These are phyloP conservation scores for Eremophila alpestris DNA, from an alignment of 2,797 vertebrate genomes.

Conservation along the genomic window DNA sequence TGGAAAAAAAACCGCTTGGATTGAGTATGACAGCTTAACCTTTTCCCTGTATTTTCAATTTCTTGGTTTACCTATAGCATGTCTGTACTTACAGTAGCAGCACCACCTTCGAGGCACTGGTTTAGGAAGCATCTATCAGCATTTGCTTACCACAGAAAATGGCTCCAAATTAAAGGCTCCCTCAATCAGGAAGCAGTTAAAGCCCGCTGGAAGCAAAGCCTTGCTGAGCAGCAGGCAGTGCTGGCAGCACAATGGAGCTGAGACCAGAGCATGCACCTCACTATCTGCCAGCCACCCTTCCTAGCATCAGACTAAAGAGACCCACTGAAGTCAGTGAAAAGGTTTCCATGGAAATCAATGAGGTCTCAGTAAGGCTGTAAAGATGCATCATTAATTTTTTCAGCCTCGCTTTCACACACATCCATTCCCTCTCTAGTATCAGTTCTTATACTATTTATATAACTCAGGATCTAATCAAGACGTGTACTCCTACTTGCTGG, in stretches of 20 bases:
- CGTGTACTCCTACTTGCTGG: conserved; percentile 32
- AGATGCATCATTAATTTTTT: conserved; percentile 70
- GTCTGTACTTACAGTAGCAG: not conserved
- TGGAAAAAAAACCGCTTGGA: not conserved
- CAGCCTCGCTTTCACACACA: conserved; percentile 46
- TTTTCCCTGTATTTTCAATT: not conserved
- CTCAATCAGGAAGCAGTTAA: conserved; percentile 18
- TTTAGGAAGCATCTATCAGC: not conserved
- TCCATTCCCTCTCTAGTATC: conserved; percentile 53
- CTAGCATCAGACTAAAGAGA: conserved; percentile 29
- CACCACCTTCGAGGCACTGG: not conserved
- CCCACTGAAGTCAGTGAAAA: conserved; percentile 56
- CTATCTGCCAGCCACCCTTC: conserved; percentile 38
- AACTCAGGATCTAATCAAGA: conserved; percentile 68
- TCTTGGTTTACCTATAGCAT: not conserved
- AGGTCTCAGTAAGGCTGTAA: conserved; percentile 63
- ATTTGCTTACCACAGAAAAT: conserved; percentile 1
- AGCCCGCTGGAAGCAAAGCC: not conserved
- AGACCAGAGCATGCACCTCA: conserved; percentile 32
- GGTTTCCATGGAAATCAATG: conserved; percentile 70
- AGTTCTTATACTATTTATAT: conserved; percentile 64
- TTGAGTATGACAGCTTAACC: not conserved
- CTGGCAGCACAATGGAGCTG: not conserved
- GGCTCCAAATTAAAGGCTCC: not conserved
- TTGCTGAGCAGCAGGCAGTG: not conserved